phyloP scores from a whole-genome alignment of 1,140 invertebrate genomes.

The Prorops nasuta region DNA sequence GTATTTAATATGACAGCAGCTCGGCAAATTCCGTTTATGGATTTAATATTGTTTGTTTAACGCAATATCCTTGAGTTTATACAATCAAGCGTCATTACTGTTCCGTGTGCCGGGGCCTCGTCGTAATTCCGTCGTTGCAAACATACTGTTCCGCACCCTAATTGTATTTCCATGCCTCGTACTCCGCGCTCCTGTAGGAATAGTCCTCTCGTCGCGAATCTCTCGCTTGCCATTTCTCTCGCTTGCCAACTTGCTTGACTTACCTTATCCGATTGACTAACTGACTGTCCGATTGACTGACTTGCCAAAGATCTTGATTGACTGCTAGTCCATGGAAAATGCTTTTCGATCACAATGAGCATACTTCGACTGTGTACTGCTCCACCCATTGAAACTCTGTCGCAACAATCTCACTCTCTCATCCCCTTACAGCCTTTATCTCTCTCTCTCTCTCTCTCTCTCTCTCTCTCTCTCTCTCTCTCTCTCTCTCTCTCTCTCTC shows the following conservation, averaged over 20 bases:
- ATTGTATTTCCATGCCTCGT: slow-evolving; percentile 51
- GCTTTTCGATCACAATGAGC: slow-evolving; percentile 21
- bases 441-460: background rate
- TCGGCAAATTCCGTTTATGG: slow-evolving; percentile 39
- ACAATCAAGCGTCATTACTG: slow-evolving; percentile 51
- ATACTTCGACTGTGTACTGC: too few species aligned
- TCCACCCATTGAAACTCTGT: too few species aligned
- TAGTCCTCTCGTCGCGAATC: background rate
- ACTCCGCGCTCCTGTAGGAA: slow-evolving; percentile 30
- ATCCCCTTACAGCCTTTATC: slow-evolving; percentile 3
- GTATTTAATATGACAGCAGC: too few species aligned
- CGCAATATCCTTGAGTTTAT: slow-evolving; percentile 49
- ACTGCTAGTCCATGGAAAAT: slow-evolving; percentile 32
- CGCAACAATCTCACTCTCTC: slow-evolving; percentile 14
- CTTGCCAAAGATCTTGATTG: slow-evolving; percentile 23
- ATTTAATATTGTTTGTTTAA: slow-evolving; percentile 53
- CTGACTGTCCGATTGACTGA: slow-evolving; percentile 35
- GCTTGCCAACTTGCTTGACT: too few species aligned
- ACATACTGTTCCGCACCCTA: slow-evolving; percentile 39
- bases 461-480: slow-evolving; percentile 4
- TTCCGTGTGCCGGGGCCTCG: slow-evolving; percentile 8
- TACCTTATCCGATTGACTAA: slow-evolving; percentile 25
- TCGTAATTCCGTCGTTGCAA: slow-evolving; percentile 28
- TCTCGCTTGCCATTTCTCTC: slow-evolving; percentile 2
- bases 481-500: background rate